These are phyloP conservation scores for Rapana venosa DNA, from an alignment of 2,888 invertebrate species.

Conservation along the genomic window DNA sequence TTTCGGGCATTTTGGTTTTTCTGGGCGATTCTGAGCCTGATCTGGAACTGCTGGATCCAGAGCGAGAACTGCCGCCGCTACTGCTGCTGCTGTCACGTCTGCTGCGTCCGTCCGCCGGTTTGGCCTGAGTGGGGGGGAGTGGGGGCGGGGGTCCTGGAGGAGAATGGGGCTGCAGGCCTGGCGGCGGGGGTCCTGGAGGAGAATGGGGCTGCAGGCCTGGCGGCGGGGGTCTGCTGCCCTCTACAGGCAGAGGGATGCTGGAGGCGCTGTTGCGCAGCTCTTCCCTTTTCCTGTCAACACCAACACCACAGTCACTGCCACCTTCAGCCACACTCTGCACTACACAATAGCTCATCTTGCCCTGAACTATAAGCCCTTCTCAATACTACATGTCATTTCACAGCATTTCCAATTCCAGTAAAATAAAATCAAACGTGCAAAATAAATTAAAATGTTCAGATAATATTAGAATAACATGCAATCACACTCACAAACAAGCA, in stretches of 20 bases:
- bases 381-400: no score
- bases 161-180: slow-evolving; percentile 6
- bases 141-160: slow-evolving; percentile 31
- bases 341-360: no score
- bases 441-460: no score
- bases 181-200: slow-evolving; percentile 15
- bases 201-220: slow-evolving; percentile 5
- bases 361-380: no score
- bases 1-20: not conserved
- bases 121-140: not conserved
- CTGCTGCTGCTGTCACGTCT: slow-evolving; percentile 32
- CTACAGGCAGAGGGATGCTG: slow-evolving; percentile 33
- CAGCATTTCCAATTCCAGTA: no score
- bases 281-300: slow-evolving; percentile 24
- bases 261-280: slow-evolving; percentile 7
- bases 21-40: slow-evolving; percentile 6
- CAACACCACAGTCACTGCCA: no score
- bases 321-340: no score
- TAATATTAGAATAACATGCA: no score
- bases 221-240: not conserved
- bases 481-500: no score
- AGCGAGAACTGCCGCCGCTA: not conserved
- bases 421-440: no score
- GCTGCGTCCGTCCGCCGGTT: not conserved
- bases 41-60: not conserved